These are phyloP conservation scores for Zosterops pallidus DNA, from an alignment of 2,113 vertebrate species.

Conservation along the genomic window DNA sequence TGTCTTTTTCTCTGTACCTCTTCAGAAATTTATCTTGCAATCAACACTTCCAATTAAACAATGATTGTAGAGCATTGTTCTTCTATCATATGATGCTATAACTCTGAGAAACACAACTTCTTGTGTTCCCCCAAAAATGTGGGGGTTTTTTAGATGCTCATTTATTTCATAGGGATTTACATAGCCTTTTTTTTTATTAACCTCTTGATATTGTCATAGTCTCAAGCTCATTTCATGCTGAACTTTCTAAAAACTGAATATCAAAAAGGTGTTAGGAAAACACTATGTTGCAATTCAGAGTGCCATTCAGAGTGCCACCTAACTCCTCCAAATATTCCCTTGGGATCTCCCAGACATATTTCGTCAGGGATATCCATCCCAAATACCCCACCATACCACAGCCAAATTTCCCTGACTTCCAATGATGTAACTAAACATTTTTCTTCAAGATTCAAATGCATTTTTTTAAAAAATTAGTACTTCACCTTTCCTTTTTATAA, in stretches of 20 bases:
- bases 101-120: neutral
- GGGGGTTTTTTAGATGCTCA: neutral
- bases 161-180: neutral
- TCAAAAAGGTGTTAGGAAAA: neutral
- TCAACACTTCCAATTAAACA: neutral
- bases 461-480: neutral
- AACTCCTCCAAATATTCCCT: neutral
- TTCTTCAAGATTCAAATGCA: neutral
- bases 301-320: neutral
- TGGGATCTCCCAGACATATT: neutral
- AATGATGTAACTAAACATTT: neutral
- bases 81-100: neutral
- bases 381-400: neutral
- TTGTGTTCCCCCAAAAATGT: neutral
- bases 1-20: neutral
- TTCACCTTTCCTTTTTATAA: neutral
- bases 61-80: neutral
- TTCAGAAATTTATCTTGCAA: neutral
- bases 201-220: neutral
- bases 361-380: accelerated
- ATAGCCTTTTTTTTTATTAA: neutral
- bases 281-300: neutral
- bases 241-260: neutral
- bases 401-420: neutral
- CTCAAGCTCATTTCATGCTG: neutral